Base-by-base conservation (phyloP, 1,140 invertebrate genomes). In the Stegodyphus dumicola region DNA sequence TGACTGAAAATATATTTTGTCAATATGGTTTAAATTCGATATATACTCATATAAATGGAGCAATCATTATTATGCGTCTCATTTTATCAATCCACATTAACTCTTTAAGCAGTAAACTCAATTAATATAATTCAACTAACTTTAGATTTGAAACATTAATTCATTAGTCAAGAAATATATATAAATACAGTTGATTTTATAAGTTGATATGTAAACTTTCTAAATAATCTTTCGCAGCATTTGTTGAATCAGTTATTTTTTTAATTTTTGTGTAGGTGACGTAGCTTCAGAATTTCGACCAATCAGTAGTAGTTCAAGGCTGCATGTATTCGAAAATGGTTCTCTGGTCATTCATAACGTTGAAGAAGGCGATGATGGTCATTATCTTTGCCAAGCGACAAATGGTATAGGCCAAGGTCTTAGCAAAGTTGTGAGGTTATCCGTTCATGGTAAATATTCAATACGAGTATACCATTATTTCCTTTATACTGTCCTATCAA, bases 381-480 rank as follows among this genome's bases (percentile, higher is more conserved):
- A 90, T 84, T 93, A 93, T 88, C 92, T 99, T 33, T 99, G 98
- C 90, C 96, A 98, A 92, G 96, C 97, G 66, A 95, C 96, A 51
- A 99, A 99, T 91, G 96, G 96, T 88, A 97, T 99, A 89, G 97
- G 97, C 77, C 95, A 96, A 87, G 97, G 96, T 89, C 92, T 99
- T 9, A 93, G 92, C 87, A 93, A 93, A 89, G 90, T 93, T 17
- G 90, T 93, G 15, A 89, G 89, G 70, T 89, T 93, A 9, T 90
- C 89, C 11, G 92, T 93, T 7, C 91, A 93, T 86, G 92, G 92
- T 93, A 90, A 90, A 90, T 88, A 67, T 17, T 60, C 56, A 33
- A 33, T 33, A 33, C 33, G 33, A 33, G 33, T 33, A 33, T 33
- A 33, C 33, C 33, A 33, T 33, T 33, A 33, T 33, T 33, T 33